Evolutionary conservation across 2,113 vertebrate species (phyloP).

Genomic region (Polyodon spathula): DNA sequence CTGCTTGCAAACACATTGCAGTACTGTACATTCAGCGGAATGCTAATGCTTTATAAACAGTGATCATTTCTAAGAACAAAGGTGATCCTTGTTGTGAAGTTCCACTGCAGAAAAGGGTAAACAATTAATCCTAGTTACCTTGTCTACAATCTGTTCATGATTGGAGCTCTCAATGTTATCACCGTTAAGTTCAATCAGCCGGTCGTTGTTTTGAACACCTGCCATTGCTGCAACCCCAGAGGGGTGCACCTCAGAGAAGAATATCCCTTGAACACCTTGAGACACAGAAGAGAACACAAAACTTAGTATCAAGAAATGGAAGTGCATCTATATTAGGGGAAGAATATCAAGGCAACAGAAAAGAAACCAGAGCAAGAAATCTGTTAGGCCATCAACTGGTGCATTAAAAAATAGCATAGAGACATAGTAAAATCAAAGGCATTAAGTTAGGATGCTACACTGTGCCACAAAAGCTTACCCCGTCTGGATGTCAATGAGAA

Average conservation of each 20-base stretch:
- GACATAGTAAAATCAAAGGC: no score
- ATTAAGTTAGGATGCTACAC: no score
- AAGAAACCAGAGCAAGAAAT: neutral
- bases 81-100: no score
- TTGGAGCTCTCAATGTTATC: constrained; percentile 62
- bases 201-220: constrained; percentile 67
- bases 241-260: constrained; percentile 58
- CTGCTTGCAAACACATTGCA: no score
- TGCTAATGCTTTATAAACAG: no score
- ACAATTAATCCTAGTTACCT: constrained; percentile 37
- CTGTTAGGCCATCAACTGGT: neutral
- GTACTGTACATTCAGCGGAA: no score
- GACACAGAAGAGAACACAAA: neutral
- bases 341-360: neutral
- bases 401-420: neutral
- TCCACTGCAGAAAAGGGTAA: no score
- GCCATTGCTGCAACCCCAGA: constrained; percentile 67
- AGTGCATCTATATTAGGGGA: no score
- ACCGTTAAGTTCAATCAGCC: constrained; percentile 79
- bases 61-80: no score
- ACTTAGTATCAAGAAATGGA: no score
- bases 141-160: constrained; percentile 68
- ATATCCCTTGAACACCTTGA: constrained; percentile 64
- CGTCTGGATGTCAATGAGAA: constrained; percentile 73
- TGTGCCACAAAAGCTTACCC: constrained; percentile 49